phyloP scores from a whole-genome alignment of 2,797 vertebrate genomes.

The Uromys caudimaculatus region DNA sequence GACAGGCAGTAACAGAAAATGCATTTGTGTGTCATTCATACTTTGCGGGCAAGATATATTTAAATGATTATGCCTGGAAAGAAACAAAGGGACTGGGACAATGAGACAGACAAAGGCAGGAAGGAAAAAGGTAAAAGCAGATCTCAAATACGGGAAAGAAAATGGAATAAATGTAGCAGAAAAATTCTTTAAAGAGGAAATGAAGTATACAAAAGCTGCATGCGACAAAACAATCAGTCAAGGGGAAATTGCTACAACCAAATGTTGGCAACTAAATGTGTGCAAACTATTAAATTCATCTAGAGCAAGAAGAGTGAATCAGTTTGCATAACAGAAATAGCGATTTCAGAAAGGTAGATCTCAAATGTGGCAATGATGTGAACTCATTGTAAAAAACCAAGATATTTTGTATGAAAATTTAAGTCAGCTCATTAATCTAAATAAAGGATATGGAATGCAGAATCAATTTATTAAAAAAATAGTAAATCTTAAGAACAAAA shows the following conservation, averaged over 20 bases:
- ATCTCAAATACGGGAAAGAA: neutral
- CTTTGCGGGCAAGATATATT: neutral
- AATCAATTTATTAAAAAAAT: neutral
- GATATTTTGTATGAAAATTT: neutral
- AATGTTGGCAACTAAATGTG: neutral
- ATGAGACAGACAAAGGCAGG: neutral
- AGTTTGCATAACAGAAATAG: neutral
- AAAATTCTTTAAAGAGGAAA: conserved; percentile 4
- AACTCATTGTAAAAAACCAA: neutral
- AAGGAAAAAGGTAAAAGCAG: neutral
- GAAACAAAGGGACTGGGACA: neutral
- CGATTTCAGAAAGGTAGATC: neutral
- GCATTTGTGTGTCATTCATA: neutral
- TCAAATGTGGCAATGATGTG: neutral
- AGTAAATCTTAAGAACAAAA: neutral
- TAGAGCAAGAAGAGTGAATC: neutral
- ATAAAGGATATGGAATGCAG: neutral
- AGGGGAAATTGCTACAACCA: neutral
- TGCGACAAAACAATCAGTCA: neutral
- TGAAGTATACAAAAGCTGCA: neutral
- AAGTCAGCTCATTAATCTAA: neutral
- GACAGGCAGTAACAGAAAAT: neutral
- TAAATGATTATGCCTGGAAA: neutral
- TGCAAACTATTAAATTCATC: neutral
- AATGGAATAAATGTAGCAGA: neutral